phyloP scores from a whole-genome alignment of 2,888 invertebrate genomes.

The Drosophila fungiperda region DNA sequence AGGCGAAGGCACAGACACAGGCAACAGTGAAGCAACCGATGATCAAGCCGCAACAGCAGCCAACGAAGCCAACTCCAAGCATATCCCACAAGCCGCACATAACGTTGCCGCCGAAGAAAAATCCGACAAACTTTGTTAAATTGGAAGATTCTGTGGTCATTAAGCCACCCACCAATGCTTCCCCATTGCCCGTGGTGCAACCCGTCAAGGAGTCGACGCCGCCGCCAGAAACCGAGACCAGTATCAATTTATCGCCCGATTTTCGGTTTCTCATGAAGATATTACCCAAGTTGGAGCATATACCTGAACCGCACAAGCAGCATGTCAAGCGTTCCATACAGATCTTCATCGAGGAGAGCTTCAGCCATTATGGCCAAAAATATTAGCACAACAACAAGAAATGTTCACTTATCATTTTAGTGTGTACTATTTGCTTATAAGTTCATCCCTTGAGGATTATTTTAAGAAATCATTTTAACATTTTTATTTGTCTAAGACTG shows the following conservation, averaged over 20 bases:
- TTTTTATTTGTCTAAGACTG: constrained; percentile 68
- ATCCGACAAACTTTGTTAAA: constrained; percentile 74
- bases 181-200: constrained; percentile 42
- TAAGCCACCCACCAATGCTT: constrained; percentile 18
- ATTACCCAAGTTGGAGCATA: constrained; percentile 82
- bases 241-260: constrained; percentile 83
- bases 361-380: constrained; percentile 65
- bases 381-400: constrained; percentile 29
- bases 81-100: constrained; percentile 64
- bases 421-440: constrained; percentile 16
- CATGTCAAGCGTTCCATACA: constrained; percentile 83
- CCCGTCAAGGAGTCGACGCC: constrained; percentile 9
- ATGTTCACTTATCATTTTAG: constrained; percentile 32
- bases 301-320: constrained; percentile 82
- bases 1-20: constrained; percentile 34
- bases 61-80: constrained; percentile 1
- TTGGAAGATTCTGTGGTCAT: constrained; percentile 24
- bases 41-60: constrained; percentile 14
- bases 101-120: constrained; percentile 82
- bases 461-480: constrained; percentile 36
- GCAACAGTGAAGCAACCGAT: neutral
- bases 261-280: constrained; percentile 84
- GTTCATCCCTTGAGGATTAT: constrained; percentile 8
- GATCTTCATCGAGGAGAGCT: constrained; percentile 80
- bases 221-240: constrained; percentile 63